A percentile compares a stretch with the other conserved stretches of the same genome.
phyloP scores from a whole-genome alignment of 2,113 vertebrate species.

The Brienomyrus longianalis region DNA sequence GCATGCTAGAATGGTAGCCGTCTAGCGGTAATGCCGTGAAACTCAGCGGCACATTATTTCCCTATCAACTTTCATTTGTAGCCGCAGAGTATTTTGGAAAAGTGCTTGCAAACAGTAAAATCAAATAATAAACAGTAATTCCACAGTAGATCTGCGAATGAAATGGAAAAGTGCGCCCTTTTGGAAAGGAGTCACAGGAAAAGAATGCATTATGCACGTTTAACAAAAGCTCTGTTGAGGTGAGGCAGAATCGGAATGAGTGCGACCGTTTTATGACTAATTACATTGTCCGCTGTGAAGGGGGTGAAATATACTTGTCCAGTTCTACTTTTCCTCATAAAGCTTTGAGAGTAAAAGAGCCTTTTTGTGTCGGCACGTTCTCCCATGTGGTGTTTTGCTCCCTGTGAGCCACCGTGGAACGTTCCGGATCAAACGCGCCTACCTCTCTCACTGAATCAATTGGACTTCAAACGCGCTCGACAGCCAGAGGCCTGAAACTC shows the following conservation, averaged over 20 bases:
- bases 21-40: not conserved
- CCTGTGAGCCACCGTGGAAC: not conserved
- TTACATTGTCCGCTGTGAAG: not conserved
- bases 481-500: not conserved
- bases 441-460: constrained; percentile 5
- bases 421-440: constrained; percentile 2
- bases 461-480: not conserved
- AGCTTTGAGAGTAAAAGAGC: not conserved
- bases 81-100: not conserved
- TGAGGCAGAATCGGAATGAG: not conserved
- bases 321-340: not conserved
- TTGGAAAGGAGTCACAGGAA: not conserved
- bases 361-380: not conserved
- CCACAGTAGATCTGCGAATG: not conserved
- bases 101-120: not conserved
- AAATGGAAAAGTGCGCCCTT: not conserved
- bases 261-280: not conserved
- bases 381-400: not conserved
- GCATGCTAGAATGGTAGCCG: not conserved
- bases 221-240: not conserved
- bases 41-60: not conserved
- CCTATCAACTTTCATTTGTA: not conserved
- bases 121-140: not conserved
- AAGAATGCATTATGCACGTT: not conserved
- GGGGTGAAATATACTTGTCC: not conserved